Evolutionary conservation across 2,888 invertebrate genomes (phyloP).

Genomic region (Abscondita cerata): DNA sequence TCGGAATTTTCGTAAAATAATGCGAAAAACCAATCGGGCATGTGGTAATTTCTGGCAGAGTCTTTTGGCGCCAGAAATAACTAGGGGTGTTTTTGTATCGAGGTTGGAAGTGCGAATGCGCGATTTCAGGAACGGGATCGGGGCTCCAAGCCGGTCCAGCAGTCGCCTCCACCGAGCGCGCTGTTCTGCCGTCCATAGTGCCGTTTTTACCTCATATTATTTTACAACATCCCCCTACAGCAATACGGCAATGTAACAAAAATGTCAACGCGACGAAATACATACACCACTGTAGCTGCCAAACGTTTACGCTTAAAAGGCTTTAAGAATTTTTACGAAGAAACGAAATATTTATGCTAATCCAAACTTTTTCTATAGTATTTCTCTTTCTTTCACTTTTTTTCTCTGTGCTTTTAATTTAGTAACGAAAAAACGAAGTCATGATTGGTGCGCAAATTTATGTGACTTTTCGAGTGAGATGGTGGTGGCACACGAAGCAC

Average conservation of each 20-base stretch:
- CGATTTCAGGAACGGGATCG: conserved; percentile 35
- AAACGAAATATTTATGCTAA: background rate
- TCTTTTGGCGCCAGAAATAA: conserved; percentile 29
- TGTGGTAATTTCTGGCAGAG: conserved; percentile 22
- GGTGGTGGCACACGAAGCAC: conserved; percentile 22
- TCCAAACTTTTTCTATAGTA: background rate
- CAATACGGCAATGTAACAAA: background rate
- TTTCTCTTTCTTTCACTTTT: background rate
- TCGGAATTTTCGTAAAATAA: conserved; percentile 3
- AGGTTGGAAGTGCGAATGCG: conserved; percentile 41
- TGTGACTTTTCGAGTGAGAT: conserved; percentile 12
- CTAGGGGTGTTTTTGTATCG: conserved; percentile 17
- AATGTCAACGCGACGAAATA: conserved; percentile 11
- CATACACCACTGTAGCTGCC: conserved; percentile 17
- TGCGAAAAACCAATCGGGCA: conserved; percentile 2
- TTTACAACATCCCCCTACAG: background rate
- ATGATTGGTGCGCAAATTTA: conserved; percentile 18
- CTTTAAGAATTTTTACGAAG: conserved; percentile 16
- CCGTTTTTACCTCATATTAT: conserved; percentile 27
- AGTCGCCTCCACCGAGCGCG: conserved; percentile 34
- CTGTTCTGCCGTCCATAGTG: conserved; percentile 35
- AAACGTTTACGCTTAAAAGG: conserved; percentile 29
- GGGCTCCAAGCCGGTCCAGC: conserved; percentile 43
- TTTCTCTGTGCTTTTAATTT: background rate
- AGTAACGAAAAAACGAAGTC: background rate